Conservation (phyloP, 2,113 vertebrate genomes). For the Illadopsis cleaveri region DNA sequence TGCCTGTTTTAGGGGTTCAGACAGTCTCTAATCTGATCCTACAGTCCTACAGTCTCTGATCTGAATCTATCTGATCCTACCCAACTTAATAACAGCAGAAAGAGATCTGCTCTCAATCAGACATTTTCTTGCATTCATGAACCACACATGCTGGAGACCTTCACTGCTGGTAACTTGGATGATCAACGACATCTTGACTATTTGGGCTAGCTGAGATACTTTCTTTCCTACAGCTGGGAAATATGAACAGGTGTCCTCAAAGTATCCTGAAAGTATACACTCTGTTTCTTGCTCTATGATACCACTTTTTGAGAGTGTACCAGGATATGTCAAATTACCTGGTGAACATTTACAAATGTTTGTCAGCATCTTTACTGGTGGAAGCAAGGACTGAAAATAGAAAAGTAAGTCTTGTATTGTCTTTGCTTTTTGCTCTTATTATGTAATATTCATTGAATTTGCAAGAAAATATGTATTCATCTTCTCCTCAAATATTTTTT, state of each 20-base stretch:
- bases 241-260: background rate
- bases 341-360: background rate
- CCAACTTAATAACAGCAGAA: background rate
- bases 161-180: background rate
- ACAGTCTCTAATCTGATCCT: background rate
- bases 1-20: background rate
- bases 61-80: fast-evolving
- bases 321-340: background rate
- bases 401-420: background rate
- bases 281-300: background rate
- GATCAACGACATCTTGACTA: background rate
- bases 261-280: background rate
- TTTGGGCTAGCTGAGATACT: background rate
- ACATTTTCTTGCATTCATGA: background rate
- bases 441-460: background rate
- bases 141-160: background rate
- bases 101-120: background rate
- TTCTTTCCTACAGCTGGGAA: background rate
- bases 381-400: background rate
- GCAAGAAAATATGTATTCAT: background rate
- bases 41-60: background rate
- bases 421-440: background rate
- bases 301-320: background rate
- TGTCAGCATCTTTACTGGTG: background rate
- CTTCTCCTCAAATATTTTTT: background rate